Percentiles rank a stretch among this genome's conserved stretches.
Conservation (phyloP, 2,888 invertebrate species). For the Linyphia triangularis region DNA sequence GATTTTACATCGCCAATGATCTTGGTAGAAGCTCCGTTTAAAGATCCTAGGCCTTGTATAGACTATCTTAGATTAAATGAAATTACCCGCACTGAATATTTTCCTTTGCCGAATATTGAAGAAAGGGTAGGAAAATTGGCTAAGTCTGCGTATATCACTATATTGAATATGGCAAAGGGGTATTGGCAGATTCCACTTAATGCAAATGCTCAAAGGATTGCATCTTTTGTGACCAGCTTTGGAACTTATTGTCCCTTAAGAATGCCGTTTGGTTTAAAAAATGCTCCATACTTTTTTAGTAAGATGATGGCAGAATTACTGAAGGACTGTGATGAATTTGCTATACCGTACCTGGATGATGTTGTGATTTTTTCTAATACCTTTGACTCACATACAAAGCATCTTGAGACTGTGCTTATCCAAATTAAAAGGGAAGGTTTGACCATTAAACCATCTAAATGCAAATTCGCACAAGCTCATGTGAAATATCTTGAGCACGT, state of each 20-base stretch:
- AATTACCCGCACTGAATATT: not conserved
- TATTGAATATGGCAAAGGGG: not conserved
- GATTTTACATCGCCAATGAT: constrained; percentile 26
- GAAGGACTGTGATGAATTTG: constrained; percentile 22
- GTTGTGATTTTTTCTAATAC: constrained; percentile 26
- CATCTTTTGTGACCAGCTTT: not conserved
- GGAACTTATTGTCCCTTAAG: not conserved
- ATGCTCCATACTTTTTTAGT: not conserved
- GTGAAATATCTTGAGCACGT: constrained; percentile 28
- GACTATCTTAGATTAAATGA: not conserved
- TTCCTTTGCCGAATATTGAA: not conserved
- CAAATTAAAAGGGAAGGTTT: not conserved
- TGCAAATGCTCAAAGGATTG: not conserved
- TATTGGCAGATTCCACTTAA: not conserved
- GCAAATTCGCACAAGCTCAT: constrained; percentile 15
- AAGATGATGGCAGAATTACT: not conserved
- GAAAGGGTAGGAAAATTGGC: not conserved
- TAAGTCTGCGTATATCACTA: not conserved
- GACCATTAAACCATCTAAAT: constrained; percentile 25
- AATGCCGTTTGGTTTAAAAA: constrained; percentile 9
- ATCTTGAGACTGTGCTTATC: not conserved
- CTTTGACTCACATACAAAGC: not conserved
- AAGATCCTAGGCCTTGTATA: constrained; percentile 2
- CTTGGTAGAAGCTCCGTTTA: not conserved
- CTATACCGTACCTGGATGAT: constrained; percentile 43